phyloP scores from a whole-genome alignment of 2,797 vertebrate species.

The Sternotherus odoratus region DNA sequence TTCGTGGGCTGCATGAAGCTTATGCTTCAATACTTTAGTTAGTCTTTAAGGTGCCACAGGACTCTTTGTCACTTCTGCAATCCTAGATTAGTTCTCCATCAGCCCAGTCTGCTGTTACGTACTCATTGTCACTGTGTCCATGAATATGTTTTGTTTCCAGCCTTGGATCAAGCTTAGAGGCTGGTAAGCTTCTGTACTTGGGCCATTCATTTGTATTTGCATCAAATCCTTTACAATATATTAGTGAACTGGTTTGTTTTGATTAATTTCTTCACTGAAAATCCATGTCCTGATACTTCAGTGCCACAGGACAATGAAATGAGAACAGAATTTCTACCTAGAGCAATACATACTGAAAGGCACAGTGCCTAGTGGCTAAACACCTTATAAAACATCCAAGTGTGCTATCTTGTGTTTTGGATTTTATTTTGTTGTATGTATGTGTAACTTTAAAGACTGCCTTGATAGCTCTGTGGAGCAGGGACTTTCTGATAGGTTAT shows the following conservation, averaged over 20 bases:
- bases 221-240: neutral
- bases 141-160: neutral
- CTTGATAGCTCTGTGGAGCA: neutral
- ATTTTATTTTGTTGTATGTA: neutral
- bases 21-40: no score
- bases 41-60: no score
- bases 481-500: neutral
- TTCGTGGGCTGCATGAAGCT: no score
- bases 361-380: neutral
- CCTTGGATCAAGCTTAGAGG: neutral
- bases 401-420: neutral
- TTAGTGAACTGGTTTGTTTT: neutral
- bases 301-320: neutral
- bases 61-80: no score
- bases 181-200: neutral
- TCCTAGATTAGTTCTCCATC: neutral
- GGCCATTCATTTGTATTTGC: neutral
- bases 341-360: neutral
- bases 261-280: neutral
- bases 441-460: neutral
- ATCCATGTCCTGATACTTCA: neutral
- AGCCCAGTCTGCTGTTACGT: neutral
- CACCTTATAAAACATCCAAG: neutral
- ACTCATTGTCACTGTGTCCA: neutral
- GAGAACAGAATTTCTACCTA: neutral